phyloP scores from a whole-genome alignment of 2,113 vertebrate genomes.

The Miniopterus natalensis region DNA sequence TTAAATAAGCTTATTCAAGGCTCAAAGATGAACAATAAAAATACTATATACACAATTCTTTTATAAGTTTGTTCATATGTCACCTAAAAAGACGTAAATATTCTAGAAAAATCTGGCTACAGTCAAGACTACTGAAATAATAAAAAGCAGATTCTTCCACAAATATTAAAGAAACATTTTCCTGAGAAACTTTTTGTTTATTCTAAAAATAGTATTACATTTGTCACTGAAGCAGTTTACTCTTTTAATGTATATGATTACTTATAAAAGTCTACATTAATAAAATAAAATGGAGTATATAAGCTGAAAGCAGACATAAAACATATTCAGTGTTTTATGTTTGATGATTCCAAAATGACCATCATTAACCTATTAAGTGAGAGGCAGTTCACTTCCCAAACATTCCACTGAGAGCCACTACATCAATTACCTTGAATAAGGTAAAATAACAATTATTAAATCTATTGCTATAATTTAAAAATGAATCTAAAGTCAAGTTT shows the following conservation, averaged over 20 bases:
- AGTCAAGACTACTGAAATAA: background rate
- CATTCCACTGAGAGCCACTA: conserved; percentile 14
- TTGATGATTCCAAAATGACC: background rate
- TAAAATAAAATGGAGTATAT: background rate
- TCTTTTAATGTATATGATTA: conserved; percentile 28
- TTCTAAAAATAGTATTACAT: background rate
- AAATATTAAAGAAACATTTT: conserved; percentile 25
- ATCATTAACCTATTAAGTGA: background rate
- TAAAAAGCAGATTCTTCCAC: background rate
- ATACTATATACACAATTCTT: background rate
- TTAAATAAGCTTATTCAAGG: conserved; percentile 27
- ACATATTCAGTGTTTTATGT: background rate
- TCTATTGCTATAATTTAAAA: conserved; percentile 37
- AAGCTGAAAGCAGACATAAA: conserved; percentile 42
- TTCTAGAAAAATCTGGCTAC: background rate
- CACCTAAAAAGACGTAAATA: conserved; percentile 5
- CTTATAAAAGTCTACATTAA: conserved; percentile 1
- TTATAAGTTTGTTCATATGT: background rate
- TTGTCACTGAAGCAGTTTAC: background rate
- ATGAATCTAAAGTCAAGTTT: background rate
- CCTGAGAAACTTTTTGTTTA: background rate
- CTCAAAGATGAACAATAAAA: conserved; percentile 3
- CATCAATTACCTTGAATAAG: background rate
- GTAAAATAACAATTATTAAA: conserved; percentile 4
- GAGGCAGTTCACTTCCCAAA: background rate